phyloP scores from a whole-genome alignment of 2,113 vertebrate species.

The Machaerirhynchus nigripectus region DNA sequence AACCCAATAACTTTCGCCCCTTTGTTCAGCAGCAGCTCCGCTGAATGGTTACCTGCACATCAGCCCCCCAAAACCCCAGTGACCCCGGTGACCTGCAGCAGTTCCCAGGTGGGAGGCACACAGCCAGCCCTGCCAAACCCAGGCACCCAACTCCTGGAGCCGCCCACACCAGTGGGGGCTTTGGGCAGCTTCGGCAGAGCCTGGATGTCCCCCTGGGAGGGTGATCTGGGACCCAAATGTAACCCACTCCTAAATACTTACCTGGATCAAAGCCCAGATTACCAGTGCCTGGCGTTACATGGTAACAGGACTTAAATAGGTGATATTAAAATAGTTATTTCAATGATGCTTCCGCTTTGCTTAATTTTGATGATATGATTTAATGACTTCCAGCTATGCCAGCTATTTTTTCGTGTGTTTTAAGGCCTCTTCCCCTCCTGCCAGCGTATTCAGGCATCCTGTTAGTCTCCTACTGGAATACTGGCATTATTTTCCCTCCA shows the following conservation, averaged over 20 bases:
- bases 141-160: neutral
- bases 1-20: rapidly evolving
- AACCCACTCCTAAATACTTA: neutral
- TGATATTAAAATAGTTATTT: neutral
- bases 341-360: neutral
- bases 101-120: rapidly evolving
- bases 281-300: neutral
- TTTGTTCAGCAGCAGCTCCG: neutral
- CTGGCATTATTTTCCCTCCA: neutral
- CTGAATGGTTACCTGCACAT: rapidly evolving
- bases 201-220: neutral
- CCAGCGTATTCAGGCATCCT: neutral
- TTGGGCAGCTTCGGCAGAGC: neutral
- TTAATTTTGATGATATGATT: neutral
- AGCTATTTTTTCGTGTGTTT: neutral
- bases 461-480: neutral
- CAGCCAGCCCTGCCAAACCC: neutral
- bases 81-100: rapidly evolving
- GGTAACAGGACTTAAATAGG: neutral
- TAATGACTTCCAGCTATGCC: neutral
- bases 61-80: neutral
- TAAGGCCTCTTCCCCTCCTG: neutral
- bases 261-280: neutral
- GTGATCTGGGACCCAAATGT: neutral
- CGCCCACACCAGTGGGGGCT: neutral